Conservation (phyloP, 2,113 vertebrate species). For the Scartelaos histophorus region DNA sequence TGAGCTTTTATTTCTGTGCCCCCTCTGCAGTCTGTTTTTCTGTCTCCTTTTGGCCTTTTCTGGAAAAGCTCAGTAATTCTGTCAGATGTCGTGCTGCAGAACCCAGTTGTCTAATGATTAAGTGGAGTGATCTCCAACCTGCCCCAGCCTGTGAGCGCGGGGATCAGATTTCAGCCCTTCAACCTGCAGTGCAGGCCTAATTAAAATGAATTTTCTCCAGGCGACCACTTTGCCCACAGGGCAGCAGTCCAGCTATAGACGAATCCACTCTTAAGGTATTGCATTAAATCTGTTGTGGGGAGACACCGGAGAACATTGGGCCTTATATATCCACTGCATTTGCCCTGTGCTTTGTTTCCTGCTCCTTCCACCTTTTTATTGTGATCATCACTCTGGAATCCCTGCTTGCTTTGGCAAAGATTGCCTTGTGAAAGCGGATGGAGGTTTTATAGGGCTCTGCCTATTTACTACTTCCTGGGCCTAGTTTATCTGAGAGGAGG, state of each 20-base stretch:
- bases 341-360: constrained; percentile 45
- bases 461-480: constrained; percentile 70
- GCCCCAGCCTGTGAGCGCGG: constrained; percentile 70
- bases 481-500: constrained; percentile 58
- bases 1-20: constrained; percentile 59
- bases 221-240: constrained; percentile 76
- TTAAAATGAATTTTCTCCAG: constrained; percentile 82
- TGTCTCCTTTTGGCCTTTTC: constrained; percentile 35
- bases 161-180: constrained; percentile 77
- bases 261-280: constrained; percentile 75
- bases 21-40: constrained; percentile 41
- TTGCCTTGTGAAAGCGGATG: constrained; percentile 70
- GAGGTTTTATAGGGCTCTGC: constrained; percentile 66
- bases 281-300: constrained; percentile 73
- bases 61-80: constrained; percentile 63
- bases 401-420: constrained; percentile 72
- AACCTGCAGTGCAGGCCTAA: constrained; percentile 75
- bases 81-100: constrained; percentile 73
- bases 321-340: constrained; percentile 69
- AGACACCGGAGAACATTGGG: constrained; percentile 71
- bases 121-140: constrained; percentile 79
- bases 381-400: constrained; percentile 77
- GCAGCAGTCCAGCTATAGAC: constrained; percentile 69
- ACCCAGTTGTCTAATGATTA: constrained; percentile 80
- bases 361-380: constrained; percentile 72